Evolutionary conservation across 2,888 invertebrate genomes (phyloP), one percentile per base, ranked within the genome.

Genomic region (Linnaemya vulpina): DNA sequence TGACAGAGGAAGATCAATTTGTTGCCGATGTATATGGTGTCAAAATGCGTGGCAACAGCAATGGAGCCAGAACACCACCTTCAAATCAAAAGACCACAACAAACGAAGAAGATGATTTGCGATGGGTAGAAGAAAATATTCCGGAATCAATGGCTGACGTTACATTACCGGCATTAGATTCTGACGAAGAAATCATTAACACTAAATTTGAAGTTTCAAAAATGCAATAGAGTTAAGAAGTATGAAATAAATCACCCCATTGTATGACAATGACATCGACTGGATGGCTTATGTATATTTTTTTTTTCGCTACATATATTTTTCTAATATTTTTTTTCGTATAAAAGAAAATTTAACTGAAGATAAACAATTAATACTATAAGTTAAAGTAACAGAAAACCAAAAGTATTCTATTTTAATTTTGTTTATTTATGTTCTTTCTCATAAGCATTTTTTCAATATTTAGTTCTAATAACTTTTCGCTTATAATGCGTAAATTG

Each of bases 101-200:
- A 85, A 93, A 93, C 15, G 93, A 95, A 91, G 96, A 96, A 88
- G 96, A 96, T 88, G 96, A 96, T 90, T 92, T 97, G 87, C 95
- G 97, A 90, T 98, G 98, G 98, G 96, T 98, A 8, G 98, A 98
- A 91, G 98, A 98, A 88, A 97, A 98, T 92, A 98, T 98, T 87
- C 97, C 97, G 0, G 94, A 96, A 38, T 94, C 95, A 11, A 93
- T 96, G 87, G 94, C 94, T 80, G 96, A 96, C 91, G 94, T 96
- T 84, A 92, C 96, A 89, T 88, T 95, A 91, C 93, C 95, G 88
- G 92, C 96, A 90, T 92, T 97, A 90, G 93, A 97, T 94, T 95
- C 95, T 0, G 95, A 96, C 90, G 97, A 97, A 93, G 97, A 97
- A 93, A 95, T 97, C 73, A 95, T 97, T 89, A 96, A 95, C 89